Conservation (phyloP, 2,888 invertebrate genomes). For the Pimpla rufipes region DNA sequence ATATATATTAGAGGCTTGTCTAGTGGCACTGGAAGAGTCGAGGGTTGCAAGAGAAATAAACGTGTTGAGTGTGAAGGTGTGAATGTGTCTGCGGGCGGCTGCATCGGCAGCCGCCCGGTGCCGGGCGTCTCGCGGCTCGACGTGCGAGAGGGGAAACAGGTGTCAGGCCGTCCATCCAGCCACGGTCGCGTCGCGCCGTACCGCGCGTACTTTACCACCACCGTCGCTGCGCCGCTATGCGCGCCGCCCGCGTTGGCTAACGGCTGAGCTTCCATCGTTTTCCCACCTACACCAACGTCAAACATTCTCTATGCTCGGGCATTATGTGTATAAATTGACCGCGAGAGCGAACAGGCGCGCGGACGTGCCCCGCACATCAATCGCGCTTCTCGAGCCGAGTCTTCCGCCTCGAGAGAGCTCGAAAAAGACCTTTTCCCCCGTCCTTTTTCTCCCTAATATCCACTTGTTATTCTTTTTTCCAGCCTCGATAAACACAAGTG, state of each 20-base stretch:
- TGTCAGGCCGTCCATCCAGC: slow-evolving; percentile 51
- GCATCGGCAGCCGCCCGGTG: slow-evolving; percentile 32
- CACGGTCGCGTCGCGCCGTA: slow-evolving; percentile 15
- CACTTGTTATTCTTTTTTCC: no score
- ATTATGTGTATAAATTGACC: slow-evolving; percentile 21
- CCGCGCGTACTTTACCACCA: slow-evolving; percentile 32
- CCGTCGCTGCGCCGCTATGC: slow-evolving; percentile 3
- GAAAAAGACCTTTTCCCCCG: no score
- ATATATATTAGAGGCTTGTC: slow-evolving; percentile 6
- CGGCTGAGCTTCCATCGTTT: slow-evolving; percentile 28
- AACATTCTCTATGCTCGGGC: slow-evolving; percentile 20
- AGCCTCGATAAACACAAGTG: no score
- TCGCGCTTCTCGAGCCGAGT: slow-evolving; percentile 33
- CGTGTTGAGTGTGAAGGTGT: slow-evolving; percentile 39
- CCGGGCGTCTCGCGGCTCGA: slow-evolving; percentile 44
- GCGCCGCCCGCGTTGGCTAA: background rate
- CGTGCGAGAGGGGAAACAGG: slow-evolving; percentile 53
- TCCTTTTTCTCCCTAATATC: no score
- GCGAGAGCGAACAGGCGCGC: slow-evolving; percentile 22
- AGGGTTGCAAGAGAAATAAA: slow-evolving; percentile 49
- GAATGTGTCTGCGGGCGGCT: slow-evolving; percentile 47
- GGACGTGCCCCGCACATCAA: slow-evolving; percentile 51
- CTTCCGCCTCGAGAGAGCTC: no score
- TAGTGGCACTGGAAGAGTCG: slow-evolving; percentile 47
- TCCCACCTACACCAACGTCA: slow-evolving; percentile 10